Base-by-base conservation (phyloP, 2,113 vertebrate species). In the Typhlomys cinereus region DNA sequence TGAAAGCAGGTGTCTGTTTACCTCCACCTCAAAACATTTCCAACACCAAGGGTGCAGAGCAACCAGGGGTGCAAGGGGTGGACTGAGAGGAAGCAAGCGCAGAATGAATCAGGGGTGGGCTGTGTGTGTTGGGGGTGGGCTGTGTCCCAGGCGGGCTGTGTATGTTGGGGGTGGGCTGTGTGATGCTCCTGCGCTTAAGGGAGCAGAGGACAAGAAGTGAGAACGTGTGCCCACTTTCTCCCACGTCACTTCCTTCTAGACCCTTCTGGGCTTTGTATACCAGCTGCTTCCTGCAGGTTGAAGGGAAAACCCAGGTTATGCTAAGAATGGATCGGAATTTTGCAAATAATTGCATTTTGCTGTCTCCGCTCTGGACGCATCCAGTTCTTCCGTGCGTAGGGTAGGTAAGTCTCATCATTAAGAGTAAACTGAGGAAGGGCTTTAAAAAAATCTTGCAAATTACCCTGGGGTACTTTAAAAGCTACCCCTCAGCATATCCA, bases 1-100 rank as follows among this genome's bases (percentile, higher is more conserved):
- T 96, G 92, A 93, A 95, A 95, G 86, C 96, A 94, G 80, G 89
- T 95, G 92, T 90, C 59, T 69, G 20, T 83, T 93, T 80, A 84
- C 88, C 76, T 94, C 79, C 10, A 44, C 39, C 34, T 82, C 85
- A 92, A 70, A 83, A 67, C 94, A 92, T 73, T 97, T 44, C 20
- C 44, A 46, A 66, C 79, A 85, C 83, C 9, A 7, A 64, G 29
- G 20, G 59, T 73, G 36, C 67, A 75, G 91, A 84, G 89, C 80
- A 0, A 82, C 25, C n/a, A n/a, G 14, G 82, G 23, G 78, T 36
- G 59, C 0, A 46, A 50, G 50, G 2, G 21, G 52, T 64, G 78
- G 44, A 76, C 91, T 69, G 64, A 93, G 48, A 75, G 90, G 64
- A 94, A 94, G 62, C 39, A 92, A 95, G 88, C 64, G 48, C 75